Conservation (phyloP, 2,888 invertebrate species). For the Pristionchus entomophagus region DNA sequence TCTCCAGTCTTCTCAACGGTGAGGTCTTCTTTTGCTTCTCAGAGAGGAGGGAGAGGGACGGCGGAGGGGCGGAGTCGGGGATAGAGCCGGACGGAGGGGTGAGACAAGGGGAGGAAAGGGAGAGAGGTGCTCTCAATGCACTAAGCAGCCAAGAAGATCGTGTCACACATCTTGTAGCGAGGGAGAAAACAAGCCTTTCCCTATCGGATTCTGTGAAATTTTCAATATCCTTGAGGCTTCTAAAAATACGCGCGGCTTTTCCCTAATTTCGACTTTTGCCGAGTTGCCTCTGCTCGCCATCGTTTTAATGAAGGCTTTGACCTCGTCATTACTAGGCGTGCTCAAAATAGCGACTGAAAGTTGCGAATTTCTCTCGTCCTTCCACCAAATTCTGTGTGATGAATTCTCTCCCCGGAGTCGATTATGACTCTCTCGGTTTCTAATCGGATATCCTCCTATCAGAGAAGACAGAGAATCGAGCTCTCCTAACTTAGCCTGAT, state of each 20-base stretch:
- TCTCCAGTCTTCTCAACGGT: constrained; percentile 33
- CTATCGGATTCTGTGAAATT: constrained; percentile 10
- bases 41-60: not conserved
- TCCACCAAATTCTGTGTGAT: not conserved
- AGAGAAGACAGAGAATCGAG: too few species aligned
- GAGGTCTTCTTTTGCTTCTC: constrained; percentile 17
- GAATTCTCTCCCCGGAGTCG: not conserved
- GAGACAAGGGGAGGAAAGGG: not conserved
- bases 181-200: not conserved
- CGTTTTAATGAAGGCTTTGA: constrained; percentile 19
- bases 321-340: not conserved
- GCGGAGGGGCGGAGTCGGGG: not conserved
- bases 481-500: not conserved
- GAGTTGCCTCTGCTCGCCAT: not conserved
- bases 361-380: not conserved
- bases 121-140: not conserved
- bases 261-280: constrained; percentile 5
- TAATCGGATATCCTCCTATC: not conserved
- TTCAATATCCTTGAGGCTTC: not conserved
- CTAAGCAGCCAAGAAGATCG: not conserved
- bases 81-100: not conserved
- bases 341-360: constrained; percentile 19
- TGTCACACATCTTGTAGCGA: not conserved
- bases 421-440: not conserved
- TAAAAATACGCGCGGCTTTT: constrained; percentile 34